These are phyloP conservation scores for Xanthia togata DNA, from an alignment of 2,888 invertebrate species.

Conservation along the genomic window DNA sequence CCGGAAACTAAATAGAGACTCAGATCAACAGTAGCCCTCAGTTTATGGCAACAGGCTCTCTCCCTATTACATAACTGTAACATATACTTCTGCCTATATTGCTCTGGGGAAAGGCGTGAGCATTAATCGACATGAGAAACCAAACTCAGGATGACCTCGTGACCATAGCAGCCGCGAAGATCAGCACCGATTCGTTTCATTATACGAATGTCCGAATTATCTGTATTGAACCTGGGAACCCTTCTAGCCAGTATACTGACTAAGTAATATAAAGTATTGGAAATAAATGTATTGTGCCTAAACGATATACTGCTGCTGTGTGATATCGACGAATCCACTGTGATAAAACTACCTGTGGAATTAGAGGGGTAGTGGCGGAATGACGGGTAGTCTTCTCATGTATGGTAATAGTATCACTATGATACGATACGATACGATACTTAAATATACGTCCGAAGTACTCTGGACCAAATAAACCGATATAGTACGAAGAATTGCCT, in stretches of 20 bases:
- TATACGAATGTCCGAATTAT: neutral
- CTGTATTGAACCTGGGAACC: slow-evolving; percentile 3
- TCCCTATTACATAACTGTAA: too few relatives aligned
- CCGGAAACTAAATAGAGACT: too few relatives aligned
- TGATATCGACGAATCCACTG: slow-evolving; percentile 21
- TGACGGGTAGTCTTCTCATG: neutral
- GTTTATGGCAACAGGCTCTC: neutral
- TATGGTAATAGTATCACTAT: neutral
- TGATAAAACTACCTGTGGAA: slow-evolving; percentile 21
- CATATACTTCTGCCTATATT: neutral
- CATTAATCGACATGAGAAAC: too few relatives aligned
- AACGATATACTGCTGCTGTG: slow-evolving; percentile 16
- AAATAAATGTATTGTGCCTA: slow-evolving; percentile 23
- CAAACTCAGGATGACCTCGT: neutral
- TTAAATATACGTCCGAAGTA: neutral
- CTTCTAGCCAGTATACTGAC: slow-evolving; percentile 4
- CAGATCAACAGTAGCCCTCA: neutral
- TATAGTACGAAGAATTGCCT: neutral
- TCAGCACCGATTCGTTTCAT: neutral
- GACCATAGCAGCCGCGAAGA: too few relatives aligned
- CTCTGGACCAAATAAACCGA: neutral
- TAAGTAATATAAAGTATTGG: slow-evolving; percentile 49
- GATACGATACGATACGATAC: neutral
- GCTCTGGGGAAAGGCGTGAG: neutral
- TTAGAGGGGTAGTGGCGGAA: neutral